These are phyloP conservation scores for Ascidia mentula DNA, from an alignment of 23 tunicate genomes.

Conservation along the genomic window DNA sequence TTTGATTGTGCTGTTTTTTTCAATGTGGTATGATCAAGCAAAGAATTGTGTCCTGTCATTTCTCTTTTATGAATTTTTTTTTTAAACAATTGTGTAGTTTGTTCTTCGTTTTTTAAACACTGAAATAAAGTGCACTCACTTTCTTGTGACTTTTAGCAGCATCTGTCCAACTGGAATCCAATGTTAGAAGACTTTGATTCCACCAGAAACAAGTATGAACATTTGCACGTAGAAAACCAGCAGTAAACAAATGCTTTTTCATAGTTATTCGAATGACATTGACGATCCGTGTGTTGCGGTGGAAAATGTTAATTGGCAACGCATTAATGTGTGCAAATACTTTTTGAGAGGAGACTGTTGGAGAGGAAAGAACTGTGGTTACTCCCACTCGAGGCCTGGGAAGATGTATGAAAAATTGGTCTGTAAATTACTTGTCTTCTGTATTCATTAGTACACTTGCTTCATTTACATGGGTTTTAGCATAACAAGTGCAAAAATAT, in stretches of 20 bases:
- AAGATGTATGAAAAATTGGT: not conserved
- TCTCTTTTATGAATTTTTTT: no score
- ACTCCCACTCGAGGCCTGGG: not conserved
- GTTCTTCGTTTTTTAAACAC: not conserved
- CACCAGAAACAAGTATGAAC: not conserved
- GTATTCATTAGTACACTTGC: not conserved
- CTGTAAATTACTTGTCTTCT: not conserved
- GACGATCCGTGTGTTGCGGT: conserved; percentile 71
- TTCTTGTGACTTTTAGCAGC: not conserved
- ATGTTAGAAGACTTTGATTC: not conserved
- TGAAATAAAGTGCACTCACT: not conserved
- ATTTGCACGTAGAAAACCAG: not conserved
- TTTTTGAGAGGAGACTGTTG: conserved; percentile 59
- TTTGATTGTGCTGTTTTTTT: not conserved
- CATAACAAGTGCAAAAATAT: no score
- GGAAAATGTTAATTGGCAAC: conserved; percentile 38
- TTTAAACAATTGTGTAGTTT: not conserved
- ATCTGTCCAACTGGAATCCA: not conserved
- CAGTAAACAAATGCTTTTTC: not conserved
- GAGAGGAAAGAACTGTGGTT: conserved; percentile 50
- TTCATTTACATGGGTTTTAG: no score
- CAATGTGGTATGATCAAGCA: no score
- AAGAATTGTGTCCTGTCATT: no score
- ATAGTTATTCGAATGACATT: conserved; percentile 39
- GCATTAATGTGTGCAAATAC: conserved; percentile 35